phyloP scores from a whole-genome alignment of 2,113 vertebrate species.

The Larimichthys crocea region DNA sequence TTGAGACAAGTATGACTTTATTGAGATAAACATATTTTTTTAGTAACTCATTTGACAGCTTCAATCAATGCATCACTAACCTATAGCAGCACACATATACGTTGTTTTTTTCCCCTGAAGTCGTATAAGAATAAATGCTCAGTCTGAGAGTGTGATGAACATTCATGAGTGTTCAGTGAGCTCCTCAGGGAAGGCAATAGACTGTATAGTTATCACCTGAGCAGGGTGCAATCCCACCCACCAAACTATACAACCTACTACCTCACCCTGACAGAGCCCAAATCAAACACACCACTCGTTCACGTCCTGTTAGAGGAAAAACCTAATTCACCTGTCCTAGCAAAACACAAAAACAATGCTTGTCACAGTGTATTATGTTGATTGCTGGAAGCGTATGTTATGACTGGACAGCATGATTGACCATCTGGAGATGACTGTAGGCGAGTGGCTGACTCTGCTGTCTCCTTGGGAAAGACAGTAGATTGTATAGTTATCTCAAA shows the following conservation, averaged over 20 bases:
- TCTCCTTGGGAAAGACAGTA: slow-evolving; percentile 97
- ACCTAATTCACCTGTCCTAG: slow-evolving; percentile 9
- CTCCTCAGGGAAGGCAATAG: slow-evolving; percentile 94
- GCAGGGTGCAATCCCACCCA: slow-evolving; percentile 90
- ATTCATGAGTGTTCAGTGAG: slow-evolving; percentile 67
- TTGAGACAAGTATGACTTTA: slow-evolving; percentile 56
- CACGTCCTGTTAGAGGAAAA: not conserved
- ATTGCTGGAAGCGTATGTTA: slow-evolving; percentile 24
- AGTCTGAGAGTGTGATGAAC: slow-evolving; percentile 8
- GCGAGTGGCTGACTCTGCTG: slow-evolving; percentile 80
- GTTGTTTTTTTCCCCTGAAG: not conserved
- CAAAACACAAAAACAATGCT: slow-evolving; percentile 8
- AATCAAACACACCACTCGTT: slow-evolving; percentile 35
- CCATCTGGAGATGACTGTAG: slow-evolving; percentile 55
- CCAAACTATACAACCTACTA: slow-evolving; percentile 99
- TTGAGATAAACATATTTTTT: slow-evolving; percentile 53
- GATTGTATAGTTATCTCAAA: slow-evolving; percentile 95
- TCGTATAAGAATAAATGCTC: slow-evolving; percentile 24
- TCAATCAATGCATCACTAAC: slow-evolving; percentile 13
- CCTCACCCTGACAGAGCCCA: slow-evolving; percentile 87
- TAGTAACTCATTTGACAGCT: slow-evolving; percentile 6
- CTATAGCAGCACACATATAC: not conserved
- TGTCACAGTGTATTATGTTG: slow-evolving; percentile 19
- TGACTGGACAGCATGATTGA: slow-evolving; percentile 36
- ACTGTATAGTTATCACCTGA: slow-evolving; percentile 97